These are phyloP conservation scores for Sebastes vulpes DNA, from an alignment of 2,797 vertebrate genomes.

Conservation along the genomic window DNA sequence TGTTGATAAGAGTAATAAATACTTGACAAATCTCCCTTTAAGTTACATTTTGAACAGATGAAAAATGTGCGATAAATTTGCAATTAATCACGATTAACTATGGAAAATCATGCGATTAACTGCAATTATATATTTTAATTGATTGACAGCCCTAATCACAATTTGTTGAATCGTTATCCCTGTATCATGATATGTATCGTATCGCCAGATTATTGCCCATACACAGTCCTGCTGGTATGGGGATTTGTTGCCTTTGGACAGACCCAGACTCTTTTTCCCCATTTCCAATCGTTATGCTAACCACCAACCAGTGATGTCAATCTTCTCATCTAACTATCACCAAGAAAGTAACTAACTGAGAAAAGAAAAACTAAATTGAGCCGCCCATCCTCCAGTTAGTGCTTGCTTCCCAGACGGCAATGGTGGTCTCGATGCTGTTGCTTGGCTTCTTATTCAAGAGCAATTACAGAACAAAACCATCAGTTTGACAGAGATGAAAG, in stretches of 20 bases:
- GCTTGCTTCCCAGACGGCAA: slow-evolving; percentile 10
- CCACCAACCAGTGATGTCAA: neutral
- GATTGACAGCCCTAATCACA: too few species aligned
- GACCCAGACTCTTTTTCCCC: neutral
- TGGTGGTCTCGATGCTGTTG: slow-evolving; percentile 22
- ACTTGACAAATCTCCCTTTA: too few species aligned
- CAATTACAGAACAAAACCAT: slow-evolving; percentile 61
- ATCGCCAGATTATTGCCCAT: neutral
- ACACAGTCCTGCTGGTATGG: too few species aligned
- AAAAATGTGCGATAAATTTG: too few species aligned
- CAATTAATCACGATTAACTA: too few species aligned
- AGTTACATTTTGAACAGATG: too few species aligned
- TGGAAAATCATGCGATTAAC: too few species aligned
- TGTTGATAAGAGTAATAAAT: too few species aligned
- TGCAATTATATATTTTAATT: too few species aligned
- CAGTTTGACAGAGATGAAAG: slow-evolving; percentile 52
- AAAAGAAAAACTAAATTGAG: neutral
- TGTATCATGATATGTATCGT: too few species aligned
- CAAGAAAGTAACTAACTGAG: neutral
- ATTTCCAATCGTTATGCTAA: neutral
- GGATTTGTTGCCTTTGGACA: neutral
- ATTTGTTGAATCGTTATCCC: accelerated
- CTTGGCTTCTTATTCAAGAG: slow-evolving; percentile 35
- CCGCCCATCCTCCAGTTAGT: neutral
- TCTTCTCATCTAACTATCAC: neutral